Conservation (phyloP, 2,888 invertebrate species). For the Torymus auratus region DNA sequence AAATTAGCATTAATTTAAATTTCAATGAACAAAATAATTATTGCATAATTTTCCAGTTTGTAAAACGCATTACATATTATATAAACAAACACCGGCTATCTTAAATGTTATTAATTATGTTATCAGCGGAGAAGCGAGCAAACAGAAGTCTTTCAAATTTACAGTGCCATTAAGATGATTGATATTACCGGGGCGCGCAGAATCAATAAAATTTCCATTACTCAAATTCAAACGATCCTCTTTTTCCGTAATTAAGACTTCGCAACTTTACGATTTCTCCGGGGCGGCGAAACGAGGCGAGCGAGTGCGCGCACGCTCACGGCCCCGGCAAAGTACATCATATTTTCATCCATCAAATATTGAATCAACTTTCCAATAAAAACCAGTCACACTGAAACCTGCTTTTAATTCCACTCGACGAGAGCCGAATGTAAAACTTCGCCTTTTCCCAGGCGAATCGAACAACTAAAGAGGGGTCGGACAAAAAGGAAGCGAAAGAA, state of each 20-base stretch:
- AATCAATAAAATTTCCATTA: slow-evolving; percentile 54
- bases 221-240: slow-evolving; percentile 47
- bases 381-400: slow-evolving; percentile 51
- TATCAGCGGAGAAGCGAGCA: background rate
- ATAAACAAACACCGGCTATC: slow-evolving; percentile 14
- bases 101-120: slow-evolving; percentile 9
- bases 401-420: slow-evolving; percentile 54
- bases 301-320: background rate
- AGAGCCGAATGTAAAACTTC: slow-evolving; percentile 51
- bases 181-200: background rate
- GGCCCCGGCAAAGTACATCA: slow-evolving; percentile 43
- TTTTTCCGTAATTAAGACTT: slow-evolving; percentile 52
- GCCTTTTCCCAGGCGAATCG: slow-evolving; percentile 53
- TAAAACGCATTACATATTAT: background rate
- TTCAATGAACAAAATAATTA: slow-evolving; percentile 42
- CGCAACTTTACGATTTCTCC: slow-evolving; percentile 43
- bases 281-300: slow-evolving; percentile 17
- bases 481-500: slow-evolving; percentile 36
- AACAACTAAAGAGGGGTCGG: slow-evolving; percentile 45
- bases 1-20: slow-evolving; percentile 48
- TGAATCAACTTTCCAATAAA: slow-evolving; percentile 57
- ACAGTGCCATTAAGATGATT: slow-evolving; percentile 32
- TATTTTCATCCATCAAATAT: slow-evolving; percentile 58
- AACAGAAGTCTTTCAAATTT: slow-evolving; percentile 10
- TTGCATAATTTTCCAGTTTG: slow-evolving; percentile 20